Evolutionary conservation across 2,888 invertebrate species (phyloP), one percentile per base, ranked within the genome.

Genomic region (Alentia gelatinosa): DNA sequence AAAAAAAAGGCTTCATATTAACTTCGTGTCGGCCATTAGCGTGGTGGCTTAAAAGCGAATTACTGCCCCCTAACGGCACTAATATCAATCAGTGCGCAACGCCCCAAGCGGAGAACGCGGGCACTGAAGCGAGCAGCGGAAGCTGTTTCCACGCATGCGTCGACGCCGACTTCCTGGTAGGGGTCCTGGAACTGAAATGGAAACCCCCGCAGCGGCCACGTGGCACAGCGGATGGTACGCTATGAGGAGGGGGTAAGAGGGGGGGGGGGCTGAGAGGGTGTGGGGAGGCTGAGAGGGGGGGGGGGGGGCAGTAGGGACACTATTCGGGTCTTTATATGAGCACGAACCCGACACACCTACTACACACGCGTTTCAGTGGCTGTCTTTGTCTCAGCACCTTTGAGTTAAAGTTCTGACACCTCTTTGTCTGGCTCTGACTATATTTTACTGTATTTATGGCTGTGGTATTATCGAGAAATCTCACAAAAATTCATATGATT

Each of bases 161-260:
- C 12, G 30, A 68, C 26, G 33, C 3, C 30, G 30, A 68, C 68
- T 68, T 68, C 68, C 68, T 68, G 68, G 68, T 30, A 68, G 68
- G 68, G 68, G 68, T 68, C 68, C 68, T 68, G 4, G 5, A 68
- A 68, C n/a, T 68, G 68, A 68, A 68, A 68, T 68, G 68, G 68
- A 68, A 30, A 26, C 68, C 68, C 68, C 68, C 68, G 68, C 68
- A 30, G 68, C 68, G 26, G 26, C 30, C 68, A 30, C 68, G 68
- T 68, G 68, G 68, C 68, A 30, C n/a, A 4, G 30, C 30, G 68
- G 68, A 68, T 26, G 68, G 12, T 5, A n/a, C 23, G 19, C 56
- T 56, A n/a, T 56, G 56, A 9, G 56, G 56, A 56, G 56, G 26
- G 12, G n/a, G 68, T 12, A 30, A 26, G 30, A 12, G 68, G 23